Evolutionary conservation across 2,888 invertebrate genomes (phyloP).

Genomic region (Conops quadrifasciatus): DNA sequence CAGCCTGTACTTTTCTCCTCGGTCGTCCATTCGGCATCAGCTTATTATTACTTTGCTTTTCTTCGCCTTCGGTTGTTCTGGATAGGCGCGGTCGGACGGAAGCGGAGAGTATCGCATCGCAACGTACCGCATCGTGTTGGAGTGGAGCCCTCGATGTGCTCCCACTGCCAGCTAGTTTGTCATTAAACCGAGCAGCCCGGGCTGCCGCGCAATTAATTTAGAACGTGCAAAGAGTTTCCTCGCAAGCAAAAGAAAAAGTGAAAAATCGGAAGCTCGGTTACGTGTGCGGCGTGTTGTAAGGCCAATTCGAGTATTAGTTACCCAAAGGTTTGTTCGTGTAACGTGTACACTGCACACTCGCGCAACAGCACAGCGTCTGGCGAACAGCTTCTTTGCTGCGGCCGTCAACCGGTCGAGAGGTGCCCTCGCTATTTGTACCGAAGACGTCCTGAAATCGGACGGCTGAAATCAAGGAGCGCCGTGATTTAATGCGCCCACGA

Average conservation of each 20-base stretch:
- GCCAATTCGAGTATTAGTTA: conserved; percentile 24
- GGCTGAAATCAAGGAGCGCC: conserved; percentile 20
- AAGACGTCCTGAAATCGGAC: conserved; percentile 8
- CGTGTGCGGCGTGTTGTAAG: not conserved
- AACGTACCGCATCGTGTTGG: conserved; percentile 42
- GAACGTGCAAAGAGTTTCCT: conserved; percentile 13
- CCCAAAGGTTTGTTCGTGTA: conserved; percentile 7
- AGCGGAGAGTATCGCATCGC: conserved; percentile 43
- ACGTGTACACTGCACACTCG: not conserved
- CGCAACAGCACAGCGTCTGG: conserved; percentile 1
- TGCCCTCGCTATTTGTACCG: conserved; percentile 19
- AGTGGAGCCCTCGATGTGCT: conserved; percentile 55
- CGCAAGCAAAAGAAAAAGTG: not conserved
- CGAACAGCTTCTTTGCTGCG: conserved; percentile 15
- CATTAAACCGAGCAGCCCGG: conserved; percentile 42
- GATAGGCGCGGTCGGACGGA: conserved; percentile 37
- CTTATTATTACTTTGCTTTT: conserved; percentile 58
- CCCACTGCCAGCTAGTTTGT: conserved; percentile 49
- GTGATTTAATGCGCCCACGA: conserved; percentile 20
- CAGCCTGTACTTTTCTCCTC: conserved; percentile 13
- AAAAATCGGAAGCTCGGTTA: not conserved
- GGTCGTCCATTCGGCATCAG: conserved; percentile 50
- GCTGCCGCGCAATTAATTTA: conserved; percentile 31
- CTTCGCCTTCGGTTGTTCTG: conserved; percentile 38
- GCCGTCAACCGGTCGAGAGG: conserved; percentile 3